Percentiles rank a stretch among this genome's conserved stretches.
These are phyloP conservation scores for Dysidea cf. avara DNA, from an alignment of 37 sponge, comb jelly and placozoan species.

Conservation along the genomic window DNA sequence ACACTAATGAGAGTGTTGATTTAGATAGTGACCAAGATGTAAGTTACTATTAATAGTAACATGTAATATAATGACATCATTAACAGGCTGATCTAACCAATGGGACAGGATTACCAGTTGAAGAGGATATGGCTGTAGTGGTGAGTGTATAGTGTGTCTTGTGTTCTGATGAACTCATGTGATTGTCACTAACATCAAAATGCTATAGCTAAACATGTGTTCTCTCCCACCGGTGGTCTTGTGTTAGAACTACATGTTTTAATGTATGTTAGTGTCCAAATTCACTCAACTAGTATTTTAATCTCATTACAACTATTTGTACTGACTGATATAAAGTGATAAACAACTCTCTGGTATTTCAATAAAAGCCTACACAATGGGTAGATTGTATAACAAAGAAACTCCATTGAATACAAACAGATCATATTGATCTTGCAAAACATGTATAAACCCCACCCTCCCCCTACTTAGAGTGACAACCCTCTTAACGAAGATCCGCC, in stretches of 20 bases:
- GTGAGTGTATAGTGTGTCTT: neutral
- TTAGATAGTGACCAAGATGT: constrained; percentile 9
- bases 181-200: too few species aligned
- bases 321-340: too few species aligned
- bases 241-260: too few species aligned
- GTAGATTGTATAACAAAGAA: neutral
- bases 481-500: constrained; percentile 61
- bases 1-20: constrained; percentile 6
- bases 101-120: constrained; percentile 12
- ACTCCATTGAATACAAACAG: neutral
- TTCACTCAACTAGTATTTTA: too few species aligned
- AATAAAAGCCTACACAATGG: too few species aligned
- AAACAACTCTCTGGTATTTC: too few species aligned
- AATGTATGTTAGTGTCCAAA: too few species aligned
- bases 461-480: constrained; percentile 26
- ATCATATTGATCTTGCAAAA: neutral
- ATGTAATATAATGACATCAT: neutral
- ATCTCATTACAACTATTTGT: neutral
- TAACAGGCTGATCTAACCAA: constrained; percentile 24
- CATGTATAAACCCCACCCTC: neutral
- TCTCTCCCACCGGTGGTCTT: too few species aligned
- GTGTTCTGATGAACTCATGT: too few species aligned
- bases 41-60: neutral
- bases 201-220: too few species aligned
- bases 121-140: neutral